Base-by-base conservation (phyloP, 1,140 invertebrate species). In the Eumeta japonica region DNA sequence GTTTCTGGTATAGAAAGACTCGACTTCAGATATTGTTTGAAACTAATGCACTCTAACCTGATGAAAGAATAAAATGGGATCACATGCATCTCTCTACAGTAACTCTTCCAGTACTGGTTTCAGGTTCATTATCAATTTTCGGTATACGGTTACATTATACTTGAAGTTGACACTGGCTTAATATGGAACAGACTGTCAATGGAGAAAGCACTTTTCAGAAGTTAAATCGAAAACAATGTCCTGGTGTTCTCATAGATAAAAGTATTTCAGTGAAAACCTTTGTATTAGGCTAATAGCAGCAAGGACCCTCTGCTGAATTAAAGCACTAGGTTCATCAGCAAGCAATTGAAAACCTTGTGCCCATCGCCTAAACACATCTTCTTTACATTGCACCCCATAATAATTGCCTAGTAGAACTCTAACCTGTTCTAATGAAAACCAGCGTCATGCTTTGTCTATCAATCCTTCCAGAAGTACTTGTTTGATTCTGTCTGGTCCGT, bases 231-330 rank as follows among this genome's bases (percentile, higher is more conserved):
- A 76, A 57, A 44, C 50, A 62, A 46, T 79, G 71, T 45, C 75
- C 77, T 35, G 78, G 78, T 34, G 78, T 79, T 37, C 84, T 79
- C 35, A 44, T 76, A 74, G 79, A 75, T 14, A 88, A 72, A n/a
- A 88, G 65, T 24, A 85, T 71, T 92, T 94, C 18, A 95, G 60
- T 30, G 96, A 83, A 70, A 89, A 94, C 16, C 89, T 90, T 73
- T 96, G 92, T 14, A 95, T 88, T 12, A 93, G 90, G 15, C 90
- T 92, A 56, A 97, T 87, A n/a, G 95, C 89, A 36, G 91, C 94
- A 97, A 28, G 93, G 90, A 79, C 94, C 96, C 92, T 87, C 39
- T 81, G 80, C 67, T 97, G 94, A 35, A 94, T 83, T 43, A 97
- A 80, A 30, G 92, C 92, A 39, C 90, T 91, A n/a, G 86, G 84